A percentile compares a stretch with the other conserved stretches of the same genome.
phyloP scores from a whole-genome alignment of 2,797 vertebrate genomes.

The Poeciliopsis turneri region DNA sequence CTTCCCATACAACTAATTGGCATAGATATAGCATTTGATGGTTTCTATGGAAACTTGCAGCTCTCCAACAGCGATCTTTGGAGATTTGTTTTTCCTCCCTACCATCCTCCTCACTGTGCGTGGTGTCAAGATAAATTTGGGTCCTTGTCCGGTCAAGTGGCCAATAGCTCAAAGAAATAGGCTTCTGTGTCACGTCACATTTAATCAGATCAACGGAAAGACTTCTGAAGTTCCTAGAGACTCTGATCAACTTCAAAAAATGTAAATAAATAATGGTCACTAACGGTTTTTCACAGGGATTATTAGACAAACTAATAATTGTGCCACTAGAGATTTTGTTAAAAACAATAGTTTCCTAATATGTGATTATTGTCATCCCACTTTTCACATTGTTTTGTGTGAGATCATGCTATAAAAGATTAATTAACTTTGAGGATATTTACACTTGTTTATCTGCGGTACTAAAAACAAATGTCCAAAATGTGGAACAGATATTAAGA shows the following conservation, averaged over 20 bases:
- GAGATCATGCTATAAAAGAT: neutral
- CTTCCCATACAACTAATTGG: neutral
- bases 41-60: neutral
- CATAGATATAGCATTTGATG: neutral
- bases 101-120: neutral
- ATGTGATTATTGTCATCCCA: neutral
- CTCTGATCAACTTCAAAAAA: neutral
- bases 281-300: neutral
- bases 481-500: neutral
- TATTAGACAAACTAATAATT: neutral
- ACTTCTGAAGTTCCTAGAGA: neutral
- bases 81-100: neutral
- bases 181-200: conserved; percentile 1
- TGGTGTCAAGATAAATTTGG: conserved; percentile 8
- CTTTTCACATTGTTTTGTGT: neutral
- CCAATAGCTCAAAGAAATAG: conserved; percentile 4
- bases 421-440: neutral
- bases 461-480: neutral
- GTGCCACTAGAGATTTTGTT: neutral
- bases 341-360: neutral
- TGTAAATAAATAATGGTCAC: neutral
- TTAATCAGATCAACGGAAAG: neutral
- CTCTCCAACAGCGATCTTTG: neutral
- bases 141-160: neutral
- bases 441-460: neutral